Evolutionary conservation across 2,113 vertebrate genomes (phyloP), one percentile per base, ranked within the genome.

Genomic region (Lipophrys pholis): DNA sequence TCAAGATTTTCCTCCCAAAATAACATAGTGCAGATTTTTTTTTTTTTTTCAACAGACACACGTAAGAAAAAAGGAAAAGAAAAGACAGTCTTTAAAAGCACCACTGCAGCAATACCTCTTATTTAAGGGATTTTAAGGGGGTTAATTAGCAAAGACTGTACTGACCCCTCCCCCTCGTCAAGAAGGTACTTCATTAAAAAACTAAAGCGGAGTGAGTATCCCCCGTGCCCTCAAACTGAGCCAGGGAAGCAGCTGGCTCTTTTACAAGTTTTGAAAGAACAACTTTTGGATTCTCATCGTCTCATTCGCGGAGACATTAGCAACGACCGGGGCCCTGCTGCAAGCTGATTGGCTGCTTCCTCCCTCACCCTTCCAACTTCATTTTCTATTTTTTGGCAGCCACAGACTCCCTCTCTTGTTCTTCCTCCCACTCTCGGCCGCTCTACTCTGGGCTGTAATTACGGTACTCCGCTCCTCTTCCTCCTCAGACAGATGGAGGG

Each of bases 31-130:
- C 80, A 78, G 80, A 46, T 67, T 30, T 30, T 30, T 30, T 30
- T 73, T 30, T 73, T 70, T 62, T 68, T 69, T 61, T 55, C 39
- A 66, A 73, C 66, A 76, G 63, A 75, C 60, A 58, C 51, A 51
- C 74, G 50, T 50, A 61, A 46, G 38, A 41, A 51, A 36, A 51
- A n/a, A 58, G 8, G 52, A 64, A 63, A 56, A 43, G 56, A 49
- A 8, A 21, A 76, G 21, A 30, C 21, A 30, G 21, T 30, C 21
- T 30, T 30, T 30, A 62, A 84, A 86, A 54, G 81, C 84, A 86
- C 79, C 74, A 79, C 78, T 82, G 73, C 84, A 75, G 75, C 70
- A 80, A 82, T 76, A 69, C 76, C 81, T 76, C 68, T 60, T 70
- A 79, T 79, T 69, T 73, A 53, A 15, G 10, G 7, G 21, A 30